Base-by-base conservation (phyloP, 2,888 invertebrate species). In the Heliconius cydno region DNA sequence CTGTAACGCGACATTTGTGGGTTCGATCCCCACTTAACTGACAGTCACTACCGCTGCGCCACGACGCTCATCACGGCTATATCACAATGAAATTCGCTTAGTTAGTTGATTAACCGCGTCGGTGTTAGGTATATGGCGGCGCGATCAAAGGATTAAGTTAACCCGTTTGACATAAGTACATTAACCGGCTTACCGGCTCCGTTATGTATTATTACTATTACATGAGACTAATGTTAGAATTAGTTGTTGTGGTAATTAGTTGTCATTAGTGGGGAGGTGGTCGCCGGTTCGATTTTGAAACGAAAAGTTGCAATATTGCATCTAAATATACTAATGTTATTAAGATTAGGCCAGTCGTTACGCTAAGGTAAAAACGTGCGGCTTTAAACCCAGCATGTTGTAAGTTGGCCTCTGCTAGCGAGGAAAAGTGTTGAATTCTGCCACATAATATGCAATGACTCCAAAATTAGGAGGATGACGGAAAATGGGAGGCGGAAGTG, bases 61-160 rank as follows among this genome's bases (percentile, higher is more conserved):
- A 22, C 22, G 15, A 19, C 13, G 6, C 25, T 41, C 22, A 10
- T 0, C 6, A 67, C 34, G 25, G 30, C 38, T 79, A 77, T 67
- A 67, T 60, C 10, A 28, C 34, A 63, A 77, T 80, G 57, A 74
- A 79, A 80, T 77, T 80, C 77, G 74, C 77, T 75, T 70, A 79
- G 78, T 82, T 83, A 85, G 86, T 85, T 80, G 77, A 83, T 82
- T 82, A 83, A 82, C 82, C 82, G 82, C 81, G 82, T 79, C 78
- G 72, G 80, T 75, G 78, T 79, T 75, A 34, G 34, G 34, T 34
- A 75, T 74, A 67, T 78, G 74, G 25, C 78, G 78, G 78, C 74
- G 74, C 74, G 78, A 83, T 83, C 84, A 82, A 83, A 81, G 83
- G 82, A 83, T 83, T 82, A 81, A 70, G 60, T 30, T 81, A 72